Base-by-base conservation (phyloP, 2,797 vertebrate species). In the Hafferia zeledoni region DNA sequence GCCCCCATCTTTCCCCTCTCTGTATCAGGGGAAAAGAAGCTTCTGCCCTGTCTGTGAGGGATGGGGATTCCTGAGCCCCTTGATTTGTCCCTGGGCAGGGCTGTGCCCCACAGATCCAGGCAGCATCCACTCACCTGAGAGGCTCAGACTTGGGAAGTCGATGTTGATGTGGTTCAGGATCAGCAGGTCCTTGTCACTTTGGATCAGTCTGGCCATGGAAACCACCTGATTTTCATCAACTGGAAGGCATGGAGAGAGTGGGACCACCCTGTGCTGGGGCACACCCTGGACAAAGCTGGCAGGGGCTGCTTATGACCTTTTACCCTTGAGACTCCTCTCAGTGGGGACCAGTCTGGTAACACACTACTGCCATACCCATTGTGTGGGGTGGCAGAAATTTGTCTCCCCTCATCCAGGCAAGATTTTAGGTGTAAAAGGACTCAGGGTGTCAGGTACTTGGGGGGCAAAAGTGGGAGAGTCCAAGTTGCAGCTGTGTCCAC, bases 331-430 rank as follows among this genome's bases (percentile, higher is more conserved):
- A 4, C 35, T 72, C 16, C 9, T 60, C 61, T 61, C 33, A 5
- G 9, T 28, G 39, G 33, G 25, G 11, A 20, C 17, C 2, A 1
- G 9, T 13, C 4, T 11, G 69, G 23, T 84, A 47, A 37, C 16
- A 25, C 43, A 68, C 41, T 0, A 0, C 49, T 52, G 19, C 39
- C 2, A 2, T 1, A 23, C n/a, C 17, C 0, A 1, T 35, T 19
- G 15, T 49, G 9, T 4, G 28, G 30, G 25, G 16, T 1, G 10
- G 17, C 47, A 60, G 30, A 50, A 52, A 15, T 11, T 3, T 39
- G 13, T 4, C 11, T 6, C 0, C 19, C 13, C 7, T 17, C 8
- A 2, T 49, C 31, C 33, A 46, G n/a, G 2, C 0, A 2, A 2
- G 3, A 13, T 44, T 87, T 83, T 9, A 31, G 33, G 22, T 64